These are phyloP conservation scores for Tenodera sinensis DNA, from an alignment of 2,888 invertebrate genomes.

Conservation along the genomic window DNA sequence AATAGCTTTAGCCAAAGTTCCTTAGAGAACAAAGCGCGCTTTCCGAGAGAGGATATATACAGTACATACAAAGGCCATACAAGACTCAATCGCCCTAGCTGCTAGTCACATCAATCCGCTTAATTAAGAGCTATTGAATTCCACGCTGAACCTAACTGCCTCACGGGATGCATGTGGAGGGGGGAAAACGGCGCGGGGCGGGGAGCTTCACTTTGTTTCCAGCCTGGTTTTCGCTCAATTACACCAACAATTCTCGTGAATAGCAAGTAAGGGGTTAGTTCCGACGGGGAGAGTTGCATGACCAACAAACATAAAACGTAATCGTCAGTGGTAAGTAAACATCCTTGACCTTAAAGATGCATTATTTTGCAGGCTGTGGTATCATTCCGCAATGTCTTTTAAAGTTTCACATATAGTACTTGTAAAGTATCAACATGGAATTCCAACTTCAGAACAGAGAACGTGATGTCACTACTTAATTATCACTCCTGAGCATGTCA, in stretches of 20 bases:
- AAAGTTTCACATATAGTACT: too few species aligned
- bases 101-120: constrained; percentile 20
- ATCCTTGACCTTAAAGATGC: neutral
- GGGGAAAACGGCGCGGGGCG: neutral
- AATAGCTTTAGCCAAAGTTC: neutral
- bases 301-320: neutral
- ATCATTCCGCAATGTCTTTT: too few species aligned
- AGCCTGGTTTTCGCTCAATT: constrained; percentile 25
- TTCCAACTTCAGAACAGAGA: too few species aligned
- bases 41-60: neutral
- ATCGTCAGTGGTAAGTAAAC: neutral
- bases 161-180: neutral
- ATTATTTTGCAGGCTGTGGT: neutral
- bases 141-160: neutral
- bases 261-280: neutral
- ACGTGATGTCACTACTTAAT: too few species aligned
- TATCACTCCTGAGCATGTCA: too few species aligned
- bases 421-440: too few species aligned
- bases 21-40: constrained; percentile 10
- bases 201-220: constrained; percentile 17
- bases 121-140: constrained; percentile 23
- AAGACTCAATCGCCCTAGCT: constrained; percentile 10
- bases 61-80: constrained; percentile 10
- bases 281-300: neutral
- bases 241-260: constrained; percentile 15